Evolutionary conservation across 2,797 vertebrate species (phyloP).

Genomic region (Triplophysa bombifrons): DNA sequence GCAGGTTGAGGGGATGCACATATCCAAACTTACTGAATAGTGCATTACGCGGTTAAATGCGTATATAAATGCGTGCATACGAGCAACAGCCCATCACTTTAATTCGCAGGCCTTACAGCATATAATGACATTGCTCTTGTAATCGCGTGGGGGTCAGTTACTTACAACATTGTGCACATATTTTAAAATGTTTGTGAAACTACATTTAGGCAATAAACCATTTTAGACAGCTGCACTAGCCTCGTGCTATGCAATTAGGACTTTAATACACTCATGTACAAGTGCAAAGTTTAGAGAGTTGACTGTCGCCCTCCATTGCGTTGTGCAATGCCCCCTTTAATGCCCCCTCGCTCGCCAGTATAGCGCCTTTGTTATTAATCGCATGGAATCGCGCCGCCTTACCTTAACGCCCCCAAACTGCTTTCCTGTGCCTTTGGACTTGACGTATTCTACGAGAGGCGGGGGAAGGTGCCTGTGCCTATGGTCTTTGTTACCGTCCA

Average conservation of each 20-base stretch:
- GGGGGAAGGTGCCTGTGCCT: constrained; percentile 35
- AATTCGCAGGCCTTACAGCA: constrained; percentile 46
- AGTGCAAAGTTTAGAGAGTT: constrained; percentile 84
- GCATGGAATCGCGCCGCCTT: constrained; percentile 83
- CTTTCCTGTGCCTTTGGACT: constrained; percentile 50
- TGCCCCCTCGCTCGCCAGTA: constrained; percentile 81
- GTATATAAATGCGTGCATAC: neutral
- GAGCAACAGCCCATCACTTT: constrained; percentile 29
- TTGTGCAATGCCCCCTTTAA: constrained; percentile 83
- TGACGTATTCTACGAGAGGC: constrained; percentile 26
- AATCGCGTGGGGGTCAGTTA: constrained; percentile 46
- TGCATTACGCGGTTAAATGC: constrained; percentile 11
- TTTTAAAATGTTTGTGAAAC: constrained; percentile 32
- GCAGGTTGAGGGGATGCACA: constrained; percentile 51
- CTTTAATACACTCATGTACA: constrained; percentile 54
- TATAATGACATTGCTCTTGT: constrained; percentile 44
- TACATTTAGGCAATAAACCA: neutral
- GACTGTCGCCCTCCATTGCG: constrained; percentile 72
- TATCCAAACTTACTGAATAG: constrained; percentile 31
- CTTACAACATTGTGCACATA: constrained; percentile 44
- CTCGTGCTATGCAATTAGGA: constrained; percentile 43
- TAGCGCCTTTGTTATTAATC: constrained; percentile 88
- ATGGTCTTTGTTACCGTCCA: constrained; percentile 63
- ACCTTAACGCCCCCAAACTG: constrained; percentile 78
- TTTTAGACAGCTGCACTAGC: constrained; percentile 36